phyloP scores from a whole-genome alignment of 2,888 invertebrate species.

The Aleiodes leptofemur region DNA sequence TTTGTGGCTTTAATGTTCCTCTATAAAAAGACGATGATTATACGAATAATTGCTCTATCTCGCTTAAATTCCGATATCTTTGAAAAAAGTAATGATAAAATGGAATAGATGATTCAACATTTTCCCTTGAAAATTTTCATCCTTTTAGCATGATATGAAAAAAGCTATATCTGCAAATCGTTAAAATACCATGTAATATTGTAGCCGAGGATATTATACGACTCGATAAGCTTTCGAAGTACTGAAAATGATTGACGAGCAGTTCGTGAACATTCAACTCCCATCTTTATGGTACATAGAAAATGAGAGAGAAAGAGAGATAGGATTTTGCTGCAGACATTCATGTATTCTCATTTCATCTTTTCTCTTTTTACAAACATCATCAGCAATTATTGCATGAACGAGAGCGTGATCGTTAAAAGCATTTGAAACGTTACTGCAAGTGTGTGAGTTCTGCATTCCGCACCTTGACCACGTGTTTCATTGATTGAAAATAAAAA shows the following conservation, averaged over 20 bases:
- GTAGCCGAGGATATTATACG: not conserved
- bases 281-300: no score
- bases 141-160: not conserved
- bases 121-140: no score
- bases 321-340: no score
- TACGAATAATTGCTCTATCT: no score
- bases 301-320: no score
- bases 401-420: conserved; percentile 58
- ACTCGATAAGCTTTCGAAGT: conserved; percentile 37
- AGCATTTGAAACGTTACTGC: conserved; percentile 51
- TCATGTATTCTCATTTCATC: not conserved
- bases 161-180: conserved; percentile 22
- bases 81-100: no score
- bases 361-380: conserved; percentile 35
- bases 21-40: no score
- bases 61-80: no score
- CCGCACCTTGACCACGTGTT: conserved; percentile 34
- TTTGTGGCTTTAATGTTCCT: no score
- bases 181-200: conserved; percentile 7
- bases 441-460: conserved; percentile 34
- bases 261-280: conserved; percentile 13
- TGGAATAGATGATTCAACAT: no score
- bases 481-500: conserved; percentile 17
- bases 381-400: conserved; percentile 64
- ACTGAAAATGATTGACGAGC: conserved; percentile 51